Evolutionary conservation across 2,888 invertebrate species (phyloP), one percentile per base, ranked within the genome.

Genomic region (Ophion ellenae): DNA sequence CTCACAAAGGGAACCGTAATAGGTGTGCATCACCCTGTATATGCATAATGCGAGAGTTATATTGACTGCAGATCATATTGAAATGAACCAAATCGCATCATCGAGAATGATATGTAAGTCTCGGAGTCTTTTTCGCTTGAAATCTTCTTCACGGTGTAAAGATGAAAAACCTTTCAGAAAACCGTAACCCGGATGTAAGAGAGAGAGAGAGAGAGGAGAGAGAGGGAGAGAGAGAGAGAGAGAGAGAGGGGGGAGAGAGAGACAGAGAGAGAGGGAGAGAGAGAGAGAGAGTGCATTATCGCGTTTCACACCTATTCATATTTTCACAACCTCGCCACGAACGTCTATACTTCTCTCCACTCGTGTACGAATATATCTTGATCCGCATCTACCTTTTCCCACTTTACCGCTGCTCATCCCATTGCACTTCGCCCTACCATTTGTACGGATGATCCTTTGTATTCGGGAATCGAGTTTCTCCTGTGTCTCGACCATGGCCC

Each of bases 401-500:
- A 64, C 32, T 20, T 61, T 79, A 70, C 40, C 57, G 36, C 70
- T 57, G 53, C 59, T 53, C 14, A 45, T n/a, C 36, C 36, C 40
- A 81, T 84, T 78, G 32, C 71, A 77, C 78, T 70, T 64, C 11
- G 70, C 81, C 71, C 74, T 14, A 53, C 80, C 71, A 84, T 83
- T 86, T 74, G 77, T 76, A 71, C 40, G 53, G 17, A 77, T 80
- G 71, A 75, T 73, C 69, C 83, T 84, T 80, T 59, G 67, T 64
- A 59, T 66, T 61, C 24, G 53, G 45, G 74, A 73, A 86, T 87
- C 69, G 84, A 86, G 76, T 86, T 86, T 70, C 74, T 73, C 67
- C 70, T 57, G 36, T 67, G 47, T 74, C 40, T 57, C 36, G 76
- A 40, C 70, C 17, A 28, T 53, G 53, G 11, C 63, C 70, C 63